These are phyloP conservation scores for Steatocranus sp. DNA, from an alignment of 2,797 vertebrate genomes.

Conservation along the genomic window DNA sequence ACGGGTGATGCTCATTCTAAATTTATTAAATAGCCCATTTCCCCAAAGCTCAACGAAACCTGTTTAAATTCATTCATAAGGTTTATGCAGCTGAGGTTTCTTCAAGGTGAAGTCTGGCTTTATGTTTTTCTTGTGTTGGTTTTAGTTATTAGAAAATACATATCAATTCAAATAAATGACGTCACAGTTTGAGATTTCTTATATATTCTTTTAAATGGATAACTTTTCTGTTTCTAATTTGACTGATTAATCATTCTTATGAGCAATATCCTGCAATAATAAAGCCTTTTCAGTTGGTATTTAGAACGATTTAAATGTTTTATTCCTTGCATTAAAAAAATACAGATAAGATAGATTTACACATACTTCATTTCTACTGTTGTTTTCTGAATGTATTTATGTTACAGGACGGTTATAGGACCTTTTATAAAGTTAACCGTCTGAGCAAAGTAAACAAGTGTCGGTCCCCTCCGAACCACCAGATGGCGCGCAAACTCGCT, in stretches of 20 bases:
- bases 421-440: background rate
- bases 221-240: background rate
- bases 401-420: background rate
- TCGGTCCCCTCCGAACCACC: background rate
- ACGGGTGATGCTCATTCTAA: background rate
- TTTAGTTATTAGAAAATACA: background rate
- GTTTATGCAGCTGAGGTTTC: background rate
- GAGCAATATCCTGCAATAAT: background rate
- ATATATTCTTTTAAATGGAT: background rate
- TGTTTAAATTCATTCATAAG: background rate
- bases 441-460: background rate
- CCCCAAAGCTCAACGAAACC: background rate
- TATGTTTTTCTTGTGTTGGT: background rate
- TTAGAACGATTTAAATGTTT: background rate
- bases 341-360: background rate
- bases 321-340: background rate
- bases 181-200: background rate
- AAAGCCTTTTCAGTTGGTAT: background rate
- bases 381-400: background rate
- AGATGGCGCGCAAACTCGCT: background rate
- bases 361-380: background rate
- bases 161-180: background rate
- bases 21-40: background rate
- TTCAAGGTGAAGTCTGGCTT: background rate
- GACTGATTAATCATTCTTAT: background rate